Base-by-base conservation (phyloP, 2,797 vertebrate species). In the Streptopelia turtur region DNA sequence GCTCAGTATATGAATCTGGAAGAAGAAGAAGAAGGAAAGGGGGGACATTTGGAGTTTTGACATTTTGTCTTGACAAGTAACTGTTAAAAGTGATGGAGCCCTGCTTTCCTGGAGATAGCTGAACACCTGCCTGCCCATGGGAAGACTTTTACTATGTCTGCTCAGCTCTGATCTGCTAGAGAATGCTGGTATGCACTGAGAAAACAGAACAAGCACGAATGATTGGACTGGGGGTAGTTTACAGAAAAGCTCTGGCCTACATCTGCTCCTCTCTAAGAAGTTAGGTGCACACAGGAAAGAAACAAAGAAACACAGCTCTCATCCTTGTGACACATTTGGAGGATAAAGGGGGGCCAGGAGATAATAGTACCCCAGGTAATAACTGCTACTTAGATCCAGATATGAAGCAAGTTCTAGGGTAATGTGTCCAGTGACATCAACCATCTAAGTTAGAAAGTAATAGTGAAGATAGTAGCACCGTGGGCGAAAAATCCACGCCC, bases 311-410 rank as follows among this genome's bases (percentile, higher is more conserved):
- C 17, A 76, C 28, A 65, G 10, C 2, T 35, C 33, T 71, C 4
- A 41, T 20, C 24, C 17, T 60, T 33, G 10, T 57, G 37, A 61
- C 11, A 22, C 41, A 15, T 45, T 10, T 50, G 1, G 27, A 28
- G 7, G 6, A 12, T 25, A 45, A 72, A 10, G 8, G 1, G 3
- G 16, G n/a, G 21, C 1, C 5, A 63, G 22, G 15, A 75, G 9
- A 17, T 18, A 52, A 68, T 3, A 49, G 15, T 9, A 52, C 3
- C 11, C 12, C 25, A 56, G 10, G 11, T 52, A 45, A 18, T 31
- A 70, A 66, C 3, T 24, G 25, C 13, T 27, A 45, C 33, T 9
- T 77, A 4, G 10, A 16, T 84, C 47, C 52, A 60, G 24, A 71
- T 68, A 60, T 16, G 11, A 15, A 56, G 5, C 22, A 75, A 77